A percentile compares a stretch with the other conserved stretches of the same genome.
phyloP scores from a whole-genome alignment of 2,113 vertebrate genomes.

The Neofelis nebulosa region DNA sequence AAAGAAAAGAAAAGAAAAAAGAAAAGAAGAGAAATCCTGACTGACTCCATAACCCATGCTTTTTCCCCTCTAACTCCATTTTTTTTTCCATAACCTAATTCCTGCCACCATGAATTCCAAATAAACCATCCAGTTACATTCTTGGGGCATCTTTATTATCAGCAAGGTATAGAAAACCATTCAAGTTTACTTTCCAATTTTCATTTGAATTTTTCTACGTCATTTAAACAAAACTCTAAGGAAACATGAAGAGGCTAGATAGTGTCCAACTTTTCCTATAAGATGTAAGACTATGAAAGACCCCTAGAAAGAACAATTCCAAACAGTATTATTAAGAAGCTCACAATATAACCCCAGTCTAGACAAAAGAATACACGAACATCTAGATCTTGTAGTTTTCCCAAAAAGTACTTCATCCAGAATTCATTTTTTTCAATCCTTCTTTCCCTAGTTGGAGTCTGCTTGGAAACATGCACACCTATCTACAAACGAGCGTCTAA shows the following conservation, averaged over 20 bases:
- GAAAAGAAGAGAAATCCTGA: neutral
- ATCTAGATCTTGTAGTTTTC: neutral
- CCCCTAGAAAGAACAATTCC: neutral
- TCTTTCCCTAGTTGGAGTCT: neutral
- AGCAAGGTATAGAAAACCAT: neutral
- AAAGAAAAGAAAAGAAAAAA: no score
- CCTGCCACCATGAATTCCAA: neutral
- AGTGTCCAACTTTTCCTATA: neutral
- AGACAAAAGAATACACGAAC: neutral
- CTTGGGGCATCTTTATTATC: neutral
- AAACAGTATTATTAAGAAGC: neutral
- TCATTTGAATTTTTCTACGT: neutral
- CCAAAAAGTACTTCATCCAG: neutral
- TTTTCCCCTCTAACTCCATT: neutral
- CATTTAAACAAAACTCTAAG: neutral
- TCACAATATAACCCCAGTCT: neutral
- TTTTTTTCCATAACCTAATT: neutral
- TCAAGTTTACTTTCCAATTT: neutral
- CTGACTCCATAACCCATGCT: neutral
- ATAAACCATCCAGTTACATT: neutral
- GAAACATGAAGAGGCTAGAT: neutral
- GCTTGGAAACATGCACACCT: neutral
- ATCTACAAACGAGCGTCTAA: conserved; percentile 16
- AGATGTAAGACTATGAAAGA: neutral
- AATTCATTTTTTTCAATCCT: neutral